Evolutionary conservation across 2,113 vertebrate genomes (phyloP).

Genomic region (Phycodurus eques): DNA sequence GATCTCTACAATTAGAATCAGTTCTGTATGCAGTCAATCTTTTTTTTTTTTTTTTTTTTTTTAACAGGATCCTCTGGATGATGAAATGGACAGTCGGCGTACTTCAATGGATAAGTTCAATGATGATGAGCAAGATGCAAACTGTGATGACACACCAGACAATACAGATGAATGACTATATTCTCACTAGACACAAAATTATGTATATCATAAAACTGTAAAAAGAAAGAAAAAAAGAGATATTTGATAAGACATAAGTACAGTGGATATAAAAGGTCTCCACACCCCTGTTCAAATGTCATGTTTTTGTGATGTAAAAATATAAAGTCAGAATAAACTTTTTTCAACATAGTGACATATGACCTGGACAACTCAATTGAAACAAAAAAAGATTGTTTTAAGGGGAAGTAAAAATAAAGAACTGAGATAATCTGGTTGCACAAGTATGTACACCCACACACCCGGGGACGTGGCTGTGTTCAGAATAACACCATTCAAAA

Average conservation of each 20-base stretch:
- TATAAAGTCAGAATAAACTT: too few species aligned
- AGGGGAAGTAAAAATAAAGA: too few species aligned
- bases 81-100: conserved; percentile 52
- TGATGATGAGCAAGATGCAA: conserved; percentile 9
- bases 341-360: too few species aligned
- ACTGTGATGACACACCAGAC: not conserved
- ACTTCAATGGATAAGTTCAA: conserved; percentile 48
- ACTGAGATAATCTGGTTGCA: too few species aligned
- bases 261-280: too few species aligned
- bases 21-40: not conserved
- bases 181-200: not conserved
- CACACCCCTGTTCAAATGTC: too few species aligned
- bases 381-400: too few species aligned
- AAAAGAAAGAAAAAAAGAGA: not conserved
- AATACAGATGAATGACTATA: not conserved
- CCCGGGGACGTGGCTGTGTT: too few species aligned
- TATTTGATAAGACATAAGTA: not conserved
- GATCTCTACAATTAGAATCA: not conserved
- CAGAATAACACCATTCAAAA: too few species aligned
- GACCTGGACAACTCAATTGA: too few species aligned
- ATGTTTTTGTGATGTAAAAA: not conserved
- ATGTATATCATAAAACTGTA: not conserved
- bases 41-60: conserved; percentile 26
- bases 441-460: too few species aligned
- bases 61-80: conserved; percentile 58